Evolutionary conservation across 1,140 invertebrate genomes (phyloP).

Genomic region (Drosophila carrolli): DNA sequence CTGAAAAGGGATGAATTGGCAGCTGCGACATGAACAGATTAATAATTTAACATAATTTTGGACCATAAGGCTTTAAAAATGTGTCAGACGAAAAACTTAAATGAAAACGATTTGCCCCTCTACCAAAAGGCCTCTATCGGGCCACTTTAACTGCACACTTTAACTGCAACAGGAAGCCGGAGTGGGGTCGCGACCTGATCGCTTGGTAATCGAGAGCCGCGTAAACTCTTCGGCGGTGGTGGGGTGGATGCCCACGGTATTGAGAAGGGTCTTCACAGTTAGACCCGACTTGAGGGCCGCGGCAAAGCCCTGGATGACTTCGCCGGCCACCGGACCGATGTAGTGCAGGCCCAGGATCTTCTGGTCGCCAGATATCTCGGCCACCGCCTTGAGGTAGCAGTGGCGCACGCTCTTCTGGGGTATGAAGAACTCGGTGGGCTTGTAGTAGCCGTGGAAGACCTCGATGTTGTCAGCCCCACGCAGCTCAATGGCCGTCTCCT

Average conservation of each 20-base stretch:
- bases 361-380: conserved; percentile 88
- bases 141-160: too few relatives aligned
- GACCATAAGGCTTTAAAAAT: too few relatives aligned
- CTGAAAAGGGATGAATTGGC: too few relatives aligned
- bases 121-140: too few relatives aligned
- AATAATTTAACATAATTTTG: too few relatives aligned
- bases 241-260: conserved; percentile 98
- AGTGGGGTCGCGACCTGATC: conserved; percentile 92
- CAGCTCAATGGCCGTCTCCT: conserved; percentile 92
- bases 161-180: conserved; percentile 95
- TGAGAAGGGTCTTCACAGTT: conserved; percentile 95
- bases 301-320: conserved; percentile 98
- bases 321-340: conserved; percentile 97
- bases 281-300: conserved; percentile 92
- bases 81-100: too few relatives aligned
- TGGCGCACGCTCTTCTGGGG: conserved; percentile 91
- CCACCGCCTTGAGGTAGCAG: conserved; percentile 93
- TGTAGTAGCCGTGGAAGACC: conserved; percentile 97
- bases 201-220: conserved; percentile 91
- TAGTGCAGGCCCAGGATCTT: conserved; percentile 97
- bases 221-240: conserved; percentile 97
- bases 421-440: conserved; percentile 97
- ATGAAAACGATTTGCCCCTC: too few relatives aligned
- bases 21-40: too few relatives aligned
- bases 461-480: conserved; percentile 90